A percentile compares a stretch with the other conserved stretches of the same genome.
Conservation (phyloP, 1,140 invertebrate genomes). For the Platorchestia sp. region DNA sequence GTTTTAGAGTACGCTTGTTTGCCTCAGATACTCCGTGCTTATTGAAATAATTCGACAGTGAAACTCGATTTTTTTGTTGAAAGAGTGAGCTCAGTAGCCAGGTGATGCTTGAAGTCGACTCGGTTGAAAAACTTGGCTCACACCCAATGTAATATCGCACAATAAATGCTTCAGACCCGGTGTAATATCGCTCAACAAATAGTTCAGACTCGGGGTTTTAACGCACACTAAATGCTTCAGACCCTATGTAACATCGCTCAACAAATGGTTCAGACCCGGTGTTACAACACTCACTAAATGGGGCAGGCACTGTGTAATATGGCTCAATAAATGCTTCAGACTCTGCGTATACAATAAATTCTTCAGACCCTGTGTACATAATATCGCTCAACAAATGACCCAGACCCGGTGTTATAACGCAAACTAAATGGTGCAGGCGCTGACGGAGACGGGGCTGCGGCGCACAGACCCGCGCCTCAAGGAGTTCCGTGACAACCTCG, state of each 20-base stretch:
- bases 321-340: slow-evolving; percentile 73
- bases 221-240: no score
- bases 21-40: not conserved
- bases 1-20: not conserved
- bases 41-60: no score
- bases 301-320: not conserved
- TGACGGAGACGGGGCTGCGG: slow-evolving; percentile 87
- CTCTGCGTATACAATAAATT: no score
- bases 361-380: no score
- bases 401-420: no score
- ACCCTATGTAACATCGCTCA: no score
- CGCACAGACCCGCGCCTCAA: slow-evolving; percentile 88
- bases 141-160: not conserved
- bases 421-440: slow-evolving; percentile 78
- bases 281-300: no score
- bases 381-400: no score
- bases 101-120: not conserved
- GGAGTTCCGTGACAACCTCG: slow-evolving; percentile 87
- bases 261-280: no score
- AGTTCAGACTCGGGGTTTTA: no score
- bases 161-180: not conserved
- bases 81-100: not conserved
- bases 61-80: not conserved
- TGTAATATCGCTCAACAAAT: not conserved
- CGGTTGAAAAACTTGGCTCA: not conserved